A percentile compares a stretch with the other conserved stretches of the same genome.
Evolutionary conservation across 2,888 invertebrate genomes (phyloP).

Genomic region (Drosophila meridiana): DNA sequence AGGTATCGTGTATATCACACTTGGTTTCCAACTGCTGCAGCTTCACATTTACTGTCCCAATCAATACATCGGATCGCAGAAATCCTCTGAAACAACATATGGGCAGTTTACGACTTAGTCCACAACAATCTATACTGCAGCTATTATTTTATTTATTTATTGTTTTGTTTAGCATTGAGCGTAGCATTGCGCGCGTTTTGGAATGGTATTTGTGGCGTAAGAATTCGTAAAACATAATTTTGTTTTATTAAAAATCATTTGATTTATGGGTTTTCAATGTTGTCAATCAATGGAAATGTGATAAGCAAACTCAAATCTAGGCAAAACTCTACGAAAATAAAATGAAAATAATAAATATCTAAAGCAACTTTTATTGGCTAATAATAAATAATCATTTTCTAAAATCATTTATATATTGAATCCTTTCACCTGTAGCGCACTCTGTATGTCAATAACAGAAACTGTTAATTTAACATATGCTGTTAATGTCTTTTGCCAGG

Average conservation of each 20-base stretch:
- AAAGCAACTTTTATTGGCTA: neutral
- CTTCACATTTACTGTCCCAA: conserved; percentile 94
- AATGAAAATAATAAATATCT: neutral
- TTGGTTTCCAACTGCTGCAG: conserved; percentile 94
- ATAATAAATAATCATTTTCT: neutral
- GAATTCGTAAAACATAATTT: conserved; percentile 57
- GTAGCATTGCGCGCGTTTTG: conserved; percentile 52
- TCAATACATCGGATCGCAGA: conserved; percentile 93
- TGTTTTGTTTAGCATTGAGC: conserved; percentile 42
- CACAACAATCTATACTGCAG: conserved; percentile 85
- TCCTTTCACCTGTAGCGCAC: neutral
- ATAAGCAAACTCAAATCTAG: conserved; percentile 34
- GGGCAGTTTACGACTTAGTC: conserved; percentile 85
- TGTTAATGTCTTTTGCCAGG: neutral
- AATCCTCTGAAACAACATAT: conserved; percentile 94
- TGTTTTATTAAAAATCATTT: conserved; percentile 53
- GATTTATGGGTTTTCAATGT: conserved; percentile 18
- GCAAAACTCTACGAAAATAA: conserved; percentile 22
- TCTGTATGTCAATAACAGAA: neutral
- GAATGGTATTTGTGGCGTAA: conserved; percentile 60
- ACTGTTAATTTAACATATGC: neutral
- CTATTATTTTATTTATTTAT: conserved; percentile 66
- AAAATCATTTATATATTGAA: neutral
- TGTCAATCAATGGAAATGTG: conserved; percentile 42
- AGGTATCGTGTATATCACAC: conserved; percentile 95